Evolutionary conservation across 2,113 vertebrate genomes (phyloP).

Genomic region (Microcebus griseorufus): DNA sequence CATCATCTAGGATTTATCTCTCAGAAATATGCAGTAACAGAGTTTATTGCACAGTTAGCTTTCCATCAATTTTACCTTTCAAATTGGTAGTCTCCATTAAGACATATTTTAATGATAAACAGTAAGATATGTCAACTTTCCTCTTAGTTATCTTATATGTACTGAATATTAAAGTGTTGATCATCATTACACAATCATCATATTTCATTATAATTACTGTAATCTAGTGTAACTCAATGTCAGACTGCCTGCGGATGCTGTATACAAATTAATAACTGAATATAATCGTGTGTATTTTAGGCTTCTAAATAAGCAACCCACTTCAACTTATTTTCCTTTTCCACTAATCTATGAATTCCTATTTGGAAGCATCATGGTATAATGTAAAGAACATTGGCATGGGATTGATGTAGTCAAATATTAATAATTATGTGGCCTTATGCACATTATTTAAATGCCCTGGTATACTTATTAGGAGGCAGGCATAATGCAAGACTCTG

Average conservation of each 20-base stretch:
- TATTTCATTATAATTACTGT: constrained; percentile 7
- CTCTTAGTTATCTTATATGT: not conserved
- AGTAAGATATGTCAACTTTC: not conserved
- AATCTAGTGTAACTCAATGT: not conserved
- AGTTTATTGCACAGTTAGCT: constrained; percentile 10
- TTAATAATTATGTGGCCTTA: not conserved
- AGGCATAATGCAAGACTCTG: not conserved
- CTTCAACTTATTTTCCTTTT: not conserved
- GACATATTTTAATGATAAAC: constrained; percentile 26
- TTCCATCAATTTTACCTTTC: constrained; percentile 44
- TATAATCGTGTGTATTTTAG: not conserved
- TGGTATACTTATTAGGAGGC: not conserved
- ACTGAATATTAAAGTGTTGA: not conserved
- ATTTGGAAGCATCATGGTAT: not conserved
- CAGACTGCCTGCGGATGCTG: not conserved
- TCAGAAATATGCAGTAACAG: not conserved
- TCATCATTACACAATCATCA: not conserved
- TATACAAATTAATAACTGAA: not conserved
- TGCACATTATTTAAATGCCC: not conserved
- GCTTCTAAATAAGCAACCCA: not conserved
- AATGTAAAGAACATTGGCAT: not conserved
- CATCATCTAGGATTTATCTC: not conserved
- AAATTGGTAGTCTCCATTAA: not conserved
- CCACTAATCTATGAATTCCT: not conserved
- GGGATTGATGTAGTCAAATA: not conserved